A percentile compares a stretch with the other conserved stretches of the same genome.
phyloP scores from a whole-genome alignment of 2,888 invertebrate genomes.

The Nebria brevicollis region DNA sequence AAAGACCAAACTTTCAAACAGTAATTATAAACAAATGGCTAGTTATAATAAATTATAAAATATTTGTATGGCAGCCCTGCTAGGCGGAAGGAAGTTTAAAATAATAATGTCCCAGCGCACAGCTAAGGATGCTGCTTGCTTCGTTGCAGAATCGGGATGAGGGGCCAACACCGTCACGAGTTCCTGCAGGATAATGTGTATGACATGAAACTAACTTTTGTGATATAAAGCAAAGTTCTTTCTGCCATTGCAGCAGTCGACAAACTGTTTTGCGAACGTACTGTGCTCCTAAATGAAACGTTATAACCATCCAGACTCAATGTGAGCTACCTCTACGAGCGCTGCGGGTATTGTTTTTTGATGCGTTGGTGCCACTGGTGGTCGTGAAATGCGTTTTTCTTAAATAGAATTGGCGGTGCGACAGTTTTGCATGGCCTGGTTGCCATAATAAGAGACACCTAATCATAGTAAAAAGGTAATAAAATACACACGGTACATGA shows the following conservation, averaged over 20 bases:
- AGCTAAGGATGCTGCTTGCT: conserved; percentile 28
- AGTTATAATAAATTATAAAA: conserved; percentile 47
- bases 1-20: conserved; percentile 46
- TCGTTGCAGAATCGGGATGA: neutral
- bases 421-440: conserved; percentile 38
- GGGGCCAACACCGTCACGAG: conserved; percentile 20
- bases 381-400: neutral
- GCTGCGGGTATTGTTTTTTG: too few relatives aligned
- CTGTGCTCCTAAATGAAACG: neutral
- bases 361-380: too few relatives aligned
- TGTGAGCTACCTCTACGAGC: too few relatives aligned
- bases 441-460: conserved; percentile 54
- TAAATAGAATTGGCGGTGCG: neutral
- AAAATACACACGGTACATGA: conserved; percentile 56
- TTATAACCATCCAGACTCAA: neutral
- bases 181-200: conserved; percentile 47
- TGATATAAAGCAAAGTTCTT: conserved; percentile 47
- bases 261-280: conserved; percentile 24
- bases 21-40: conserved; percentile 47
- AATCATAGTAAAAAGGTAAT: conserved; percentile 55
- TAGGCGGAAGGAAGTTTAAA: conserved; percentile 43
- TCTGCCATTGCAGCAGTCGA: conserved; percentile 34
- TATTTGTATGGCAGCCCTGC: conserved; percentile 43
- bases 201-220: conserved; percentile 47
- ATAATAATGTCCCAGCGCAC: conserved; percentile 41